phyloP scores from a whole-genome alignment of 2,888 invertebrate genomes.

The Parnassius smintheus region DNA sequence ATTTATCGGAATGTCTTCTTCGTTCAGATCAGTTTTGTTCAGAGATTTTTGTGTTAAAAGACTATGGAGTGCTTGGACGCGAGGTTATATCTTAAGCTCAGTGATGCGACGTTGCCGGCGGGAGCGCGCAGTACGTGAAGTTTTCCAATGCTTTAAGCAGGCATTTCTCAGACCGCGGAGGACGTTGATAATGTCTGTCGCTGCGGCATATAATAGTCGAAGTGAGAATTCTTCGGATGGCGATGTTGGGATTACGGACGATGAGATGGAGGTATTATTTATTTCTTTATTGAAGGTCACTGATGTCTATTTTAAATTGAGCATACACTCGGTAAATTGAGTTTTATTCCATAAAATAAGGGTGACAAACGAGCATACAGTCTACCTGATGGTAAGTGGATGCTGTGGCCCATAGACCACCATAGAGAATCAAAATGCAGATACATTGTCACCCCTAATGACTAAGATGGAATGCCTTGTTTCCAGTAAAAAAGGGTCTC shows the following conservation, averaged over 20 bases:
- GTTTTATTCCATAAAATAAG: no score
- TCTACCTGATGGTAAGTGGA: no score
- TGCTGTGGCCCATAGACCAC: no score
- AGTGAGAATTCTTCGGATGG: conserved; percentile 44
- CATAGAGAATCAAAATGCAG: no score
- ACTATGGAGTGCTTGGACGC: conserved; percentile 62
- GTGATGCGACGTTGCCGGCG: conserved; percentile 60
- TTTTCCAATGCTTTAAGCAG: conserved; percentile 61
- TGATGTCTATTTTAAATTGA: conserved; percentile 5
- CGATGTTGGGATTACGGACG: conserved; percentile 57
- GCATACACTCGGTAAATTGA: not conserved
- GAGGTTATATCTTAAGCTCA: conserved; percentile 52
- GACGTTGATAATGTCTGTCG: conserved; percentile 61
- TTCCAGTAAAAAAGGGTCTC: no score
- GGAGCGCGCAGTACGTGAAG: conserved; percentile 61
- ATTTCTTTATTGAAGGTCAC: conserved; percentile 24
- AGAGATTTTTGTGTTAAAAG: conserved; percentile 56
- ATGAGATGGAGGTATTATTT: conserved; percentile 59
- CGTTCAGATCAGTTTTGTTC: conserved; percentile 40
- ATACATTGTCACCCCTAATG: no score
- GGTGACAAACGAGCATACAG: no score
- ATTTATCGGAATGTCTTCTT: conserved; percentile 21
- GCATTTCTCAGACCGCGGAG: conserved; percentile 57
- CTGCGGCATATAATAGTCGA: conserved; percentile 61
- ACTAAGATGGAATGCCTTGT: no score